Base-by-base conservation (phyloP, 1,140 invertebrate species). In the Phthorimaea operculella region DNA sequence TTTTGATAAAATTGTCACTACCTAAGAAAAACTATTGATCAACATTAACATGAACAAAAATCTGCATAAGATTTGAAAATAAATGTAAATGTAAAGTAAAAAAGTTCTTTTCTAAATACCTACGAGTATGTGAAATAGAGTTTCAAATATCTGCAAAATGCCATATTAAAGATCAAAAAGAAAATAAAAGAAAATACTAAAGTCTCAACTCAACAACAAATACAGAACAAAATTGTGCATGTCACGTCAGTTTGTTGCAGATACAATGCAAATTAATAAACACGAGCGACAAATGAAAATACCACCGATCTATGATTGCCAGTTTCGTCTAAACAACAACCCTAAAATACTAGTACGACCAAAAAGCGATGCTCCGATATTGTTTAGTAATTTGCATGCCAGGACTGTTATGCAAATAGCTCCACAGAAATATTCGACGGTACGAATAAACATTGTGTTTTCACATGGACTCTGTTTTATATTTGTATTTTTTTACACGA, bases 401-500 rank as follows among this genome's bases (percentile, higher is more conserved):
- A 15, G 33, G 14, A 54, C 39, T 54, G 52, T 47, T 42, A 54
- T 54, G 52, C 52, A 54, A 54, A 54, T 54, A 14, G 15, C 14
- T 45, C 17, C 12, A 12, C 18, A 45, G 39, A 45, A 45, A 45
- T 28, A 45, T 33, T 47, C 21, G 48, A 21, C 48, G 48, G 48
- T 15, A 47, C 48, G 21, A 50, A 50, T 51, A 57, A 60, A 60
- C 54, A 60, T 56, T 60, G 52, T 58, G 55, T 55, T 58, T 56
- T 53, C 44, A 53, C 54, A 53, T 58, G 52, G 44, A 53, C 33
- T 52, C 21, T 50, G 28, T 52, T 39, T 15, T 4, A 52, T 10
- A 2, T 52, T 28, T 52, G 34, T 52, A 16, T 39, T 52, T 34
- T 16, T 52, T 52, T 36, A 36, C n/a, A 15, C 14, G 21, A 50